A percentile compares a stretch with the other conserved stretches of the same genome.
Evolutionary conservation across 37 sponge, comb jelly and placozoan genomes (phyloP).

Genomic region (Beroe ovata): DNA sequence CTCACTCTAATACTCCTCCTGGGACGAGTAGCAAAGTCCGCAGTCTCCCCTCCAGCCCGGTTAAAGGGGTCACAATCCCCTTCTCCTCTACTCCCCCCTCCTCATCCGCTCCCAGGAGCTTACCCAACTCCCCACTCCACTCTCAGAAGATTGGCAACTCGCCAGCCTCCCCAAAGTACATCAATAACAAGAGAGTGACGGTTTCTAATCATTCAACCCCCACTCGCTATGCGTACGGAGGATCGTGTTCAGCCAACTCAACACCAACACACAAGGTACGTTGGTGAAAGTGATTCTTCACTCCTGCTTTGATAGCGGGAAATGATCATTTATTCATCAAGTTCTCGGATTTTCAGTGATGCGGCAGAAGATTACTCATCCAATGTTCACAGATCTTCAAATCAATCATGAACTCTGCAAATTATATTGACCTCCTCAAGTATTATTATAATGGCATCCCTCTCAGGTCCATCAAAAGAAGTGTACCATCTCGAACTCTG

Average conservation of each 20-base stretch:
- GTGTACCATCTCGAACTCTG: neutral
- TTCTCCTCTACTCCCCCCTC: neutral
- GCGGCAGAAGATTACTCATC: too few species aligned
- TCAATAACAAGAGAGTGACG: too few species aligned
- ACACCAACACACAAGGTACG: conserved; percentile 36
- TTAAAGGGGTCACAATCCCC: neutral
- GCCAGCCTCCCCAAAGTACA: too few species aligned
- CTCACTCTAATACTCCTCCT: neutral
- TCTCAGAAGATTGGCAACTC: neutral
- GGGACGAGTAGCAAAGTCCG: neutral
- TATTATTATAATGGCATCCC: too few species aligned
- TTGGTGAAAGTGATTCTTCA: too few species aligned
- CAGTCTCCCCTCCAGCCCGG: neutral
- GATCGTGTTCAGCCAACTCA: neutral
- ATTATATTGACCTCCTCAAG: too few species aligned
- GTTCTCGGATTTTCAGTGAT: too few species aligned
- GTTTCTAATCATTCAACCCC: neutral
- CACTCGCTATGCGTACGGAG: neutral
- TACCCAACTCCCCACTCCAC: neutral
- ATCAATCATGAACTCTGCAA: too few species aligned
- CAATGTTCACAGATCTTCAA: too few species aligned
- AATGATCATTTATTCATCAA: too few species aligned
- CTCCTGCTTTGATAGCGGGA: too few species aligned
- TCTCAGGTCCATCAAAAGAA: neutral
- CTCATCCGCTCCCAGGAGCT: neutral